phyloP scores from a whole-genome alignment of 30 jellyfish, hydroid and myxozoan genomes.

The Catostylus mosaicus region DNA sequence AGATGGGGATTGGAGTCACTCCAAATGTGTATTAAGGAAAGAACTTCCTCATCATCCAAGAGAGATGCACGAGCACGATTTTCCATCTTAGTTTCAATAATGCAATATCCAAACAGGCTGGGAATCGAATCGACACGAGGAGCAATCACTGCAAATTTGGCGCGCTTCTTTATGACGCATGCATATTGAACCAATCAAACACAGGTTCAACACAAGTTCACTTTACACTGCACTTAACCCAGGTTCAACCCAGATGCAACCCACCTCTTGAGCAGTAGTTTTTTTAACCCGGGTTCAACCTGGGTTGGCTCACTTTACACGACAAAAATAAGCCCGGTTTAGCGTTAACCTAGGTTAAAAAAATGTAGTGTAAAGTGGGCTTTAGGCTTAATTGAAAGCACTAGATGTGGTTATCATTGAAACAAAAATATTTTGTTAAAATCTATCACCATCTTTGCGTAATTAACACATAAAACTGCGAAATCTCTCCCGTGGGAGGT shows the following conservation, averaged over 20 bases:
- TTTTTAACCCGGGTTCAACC: background rate
- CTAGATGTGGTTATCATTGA: too few relatives aligned
- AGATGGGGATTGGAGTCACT: background rate
- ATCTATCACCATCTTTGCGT: too few relatives aligned
- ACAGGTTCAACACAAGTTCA: background rate
- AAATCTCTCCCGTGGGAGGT: too few relatives aligned
- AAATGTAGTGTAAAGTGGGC: background rate
- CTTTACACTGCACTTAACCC: too few relatives aligned
- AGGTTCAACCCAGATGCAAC: too few relatives aligned
- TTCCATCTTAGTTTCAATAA: too few relatives aligned
- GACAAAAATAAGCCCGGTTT: background rate
- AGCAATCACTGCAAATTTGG: background rate
- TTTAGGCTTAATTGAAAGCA: too few relatives aligned
- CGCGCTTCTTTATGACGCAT: background rate
- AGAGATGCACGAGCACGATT: conserved; percentile 21
- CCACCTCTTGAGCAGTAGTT: background rate
- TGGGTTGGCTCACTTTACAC: background rate
- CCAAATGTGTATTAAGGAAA: conserved; percentile 2
- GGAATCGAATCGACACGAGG: too few relatives aligned
- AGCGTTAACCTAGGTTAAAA: background rate
- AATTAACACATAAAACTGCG: too few relatives aligned
- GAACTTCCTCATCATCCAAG: conserved; percentile 20
- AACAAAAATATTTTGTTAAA: too few relatives aligned
- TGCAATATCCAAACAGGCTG: too few relatives aligned
- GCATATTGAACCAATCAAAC: background rate